Percentiles rank a stretch among this genome's conserved stretches.
phyloP scores from a whole-genome alignment of 2,113 vertebrate genomes.

The Microtus ochrogaster region DNA sequence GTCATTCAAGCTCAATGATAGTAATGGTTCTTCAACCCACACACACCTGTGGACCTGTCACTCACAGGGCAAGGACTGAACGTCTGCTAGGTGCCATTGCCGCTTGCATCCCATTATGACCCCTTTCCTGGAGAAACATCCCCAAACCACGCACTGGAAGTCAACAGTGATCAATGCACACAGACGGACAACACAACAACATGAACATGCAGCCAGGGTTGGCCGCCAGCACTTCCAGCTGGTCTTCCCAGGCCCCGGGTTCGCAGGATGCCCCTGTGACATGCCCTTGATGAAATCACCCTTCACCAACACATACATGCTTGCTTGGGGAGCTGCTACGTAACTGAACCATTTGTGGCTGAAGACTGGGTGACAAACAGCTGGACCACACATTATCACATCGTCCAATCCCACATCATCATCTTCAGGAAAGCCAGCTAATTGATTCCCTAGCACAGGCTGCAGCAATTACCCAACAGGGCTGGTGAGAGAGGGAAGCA shows the following conservation, averaged over 20 bases:
- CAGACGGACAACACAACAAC: rapidly evolving
- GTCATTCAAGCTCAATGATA: background rate
- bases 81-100: background rate
- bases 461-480: background rate
- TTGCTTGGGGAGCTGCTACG: background rate
- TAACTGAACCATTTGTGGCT: background rate
- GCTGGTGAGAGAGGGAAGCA: background rate
- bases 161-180: background rate
- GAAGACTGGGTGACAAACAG: background rate
- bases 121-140: background rate
- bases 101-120: background rate
- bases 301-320: background rate
- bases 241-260: rapidly evolving
- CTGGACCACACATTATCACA: background rate
- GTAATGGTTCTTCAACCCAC: rapidly evolving
- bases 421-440: background rate
- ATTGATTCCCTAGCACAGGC: background rate
- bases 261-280: rapidly evolving
- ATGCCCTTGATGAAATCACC: too few species aligned
- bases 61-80: background rate
- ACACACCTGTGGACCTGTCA: rapidly evolving
- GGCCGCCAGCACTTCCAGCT: rapidly evolving
- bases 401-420: background rate
- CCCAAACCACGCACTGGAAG: background rate
- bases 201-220: rapidly evolving